These are phyloP conservation scores for Heliconius melpomene DNA, from an alignment of 1,140 invertebrate species.

Conservation along the genomic window DNA sequence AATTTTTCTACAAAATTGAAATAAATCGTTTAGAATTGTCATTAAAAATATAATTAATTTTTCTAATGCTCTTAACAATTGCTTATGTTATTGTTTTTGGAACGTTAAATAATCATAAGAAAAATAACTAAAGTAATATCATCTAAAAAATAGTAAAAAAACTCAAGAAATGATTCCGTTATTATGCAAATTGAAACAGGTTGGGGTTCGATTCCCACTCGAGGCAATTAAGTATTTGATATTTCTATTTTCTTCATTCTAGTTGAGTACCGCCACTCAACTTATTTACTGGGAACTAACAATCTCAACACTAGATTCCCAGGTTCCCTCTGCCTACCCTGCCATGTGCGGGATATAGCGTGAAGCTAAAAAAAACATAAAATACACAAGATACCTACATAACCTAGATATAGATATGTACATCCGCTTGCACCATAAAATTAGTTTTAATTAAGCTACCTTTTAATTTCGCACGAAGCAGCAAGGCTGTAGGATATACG, in stretches of 20 bases:
- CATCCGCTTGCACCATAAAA: slow-evolving; percentile 3
- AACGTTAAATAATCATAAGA: too few species aligned
- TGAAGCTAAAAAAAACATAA: too few species aligned
- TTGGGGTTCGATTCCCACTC: too few species aligned
- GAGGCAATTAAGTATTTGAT: too few species aligned
- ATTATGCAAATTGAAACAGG: neutral
- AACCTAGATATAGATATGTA: neutral
- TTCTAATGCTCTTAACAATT: neutral
- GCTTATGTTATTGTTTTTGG: too few species aligned
- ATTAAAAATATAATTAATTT: neutral
- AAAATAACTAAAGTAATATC: too few species aligned
- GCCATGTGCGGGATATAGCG: too few species aligned
- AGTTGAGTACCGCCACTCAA: too few species aligned
- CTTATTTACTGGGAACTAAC: too few species aligned
- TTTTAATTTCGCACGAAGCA: neutral
- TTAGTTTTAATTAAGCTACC: neutral
- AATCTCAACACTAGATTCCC: too few species aligned
- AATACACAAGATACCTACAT: neutral
- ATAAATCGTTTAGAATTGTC: neutral
- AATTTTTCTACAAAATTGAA: neutral
- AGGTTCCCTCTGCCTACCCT: too few species aligned
- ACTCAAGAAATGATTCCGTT: neutral
- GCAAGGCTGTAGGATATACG: neutral
- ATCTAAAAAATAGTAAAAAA: neutral
- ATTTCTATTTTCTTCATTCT: too few species aligned